A percentile compares a stretch with the other conserved stretches of the same genome.
Evolutionary conservation across 2,113 vertebrate genomes (phyloP).

Genomic region (Chauna torquata): DNA sequence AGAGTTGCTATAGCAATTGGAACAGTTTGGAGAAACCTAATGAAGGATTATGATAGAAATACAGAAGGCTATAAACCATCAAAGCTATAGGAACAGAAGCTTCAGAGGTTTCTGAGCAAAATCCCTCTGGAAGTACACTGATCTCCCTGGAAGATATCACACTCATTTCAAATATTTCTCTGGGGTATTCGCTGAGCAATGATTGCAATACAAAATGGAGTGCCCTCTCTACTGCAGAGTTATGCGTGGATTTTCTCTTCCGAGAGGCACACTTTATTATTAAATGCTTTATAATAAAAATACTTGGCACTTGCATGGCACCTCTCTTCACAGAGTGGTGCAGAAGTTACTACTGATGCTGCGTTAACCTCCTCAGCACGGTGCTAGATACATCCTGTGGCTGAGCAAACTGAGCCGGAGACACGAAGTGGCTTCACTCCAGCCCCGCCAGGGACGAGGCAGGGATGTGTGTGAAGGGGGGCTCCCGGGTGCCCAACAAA

Average conservation of each 20-base stretch:
- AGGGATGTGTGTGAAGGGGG: not conserved
- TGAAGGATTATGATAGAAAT: conserved; percentile 62
- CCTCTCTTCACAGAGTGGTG: not conserved
- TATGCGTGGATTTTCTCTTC: not conserved
- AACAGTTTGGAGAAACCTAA: conserved; percentile 56
- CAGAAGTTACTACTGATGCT: not conserved
- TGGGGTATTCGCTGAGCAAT: not conserved
- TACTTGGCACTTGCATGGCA: not conserved
- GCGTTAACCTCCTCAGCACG: not conserved
- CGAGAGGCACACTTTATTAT: not conserved
- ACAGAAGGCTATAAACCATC: conserved; percentile 9
- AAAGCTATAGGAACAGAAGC: conserved; percentile 30
- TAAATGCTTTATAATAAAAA: conserved; percentile 21
- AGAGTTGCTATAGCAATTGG: conserved; percentile 70
- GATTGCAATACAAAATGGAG: not conserved
- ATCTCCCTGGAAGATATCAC: conserved; percentile 21
- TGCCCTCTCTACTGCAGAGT: conserved; percentile 9
- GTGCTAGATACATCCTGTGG: not conserved
- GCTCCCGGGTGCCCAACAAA: not conserved
- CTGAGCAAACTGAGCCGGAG: not conserved
- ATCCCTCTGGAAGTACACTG: conserved; percentile 10
- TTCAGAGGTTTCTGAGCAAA: conserved; percentile 20
- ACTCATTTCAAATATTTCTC: not conserved
- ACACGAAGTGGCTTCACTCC: not conserved
- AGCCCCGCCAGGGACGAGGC: not conserved